Evolutionary conservation across 2,888 invertebrate genomes (phyloP), one percentile per base, ranked within the genome.

Genomic region (Chromoteleia sp.): DNA sequence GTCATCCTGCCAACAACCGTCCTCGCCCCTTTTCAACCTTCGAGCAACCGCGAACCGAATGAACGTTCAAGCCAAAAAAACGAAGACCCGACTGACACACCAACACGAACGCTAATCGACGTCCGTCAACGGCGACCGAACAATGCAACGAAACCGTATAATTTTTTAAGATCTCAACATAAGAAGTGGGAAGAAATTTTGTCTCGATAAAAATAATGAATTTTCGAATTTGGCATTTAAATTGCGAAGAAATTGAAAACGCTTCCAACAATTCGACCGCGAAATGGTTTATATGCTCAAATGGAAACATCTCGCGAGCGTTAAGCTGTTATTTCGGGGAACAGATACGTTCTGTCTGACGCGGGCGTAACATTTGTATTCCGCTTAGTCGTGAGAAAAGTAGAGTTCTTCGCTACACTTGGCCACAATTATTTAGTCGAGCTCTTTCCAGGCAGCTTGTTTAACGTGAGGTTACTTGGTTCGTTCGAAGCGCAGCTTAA

Each of bases 401-500:
- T 58, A 17, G 19, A 58, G 33, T 73, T 73, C 41, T 73, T 61
- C n/a, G 15, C 2, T 73, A 25, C 59, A 25, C 52, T 59, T 43
- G 3, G 30, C 48, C 54, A 45, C 63, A 39, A 68, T 77, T 70
- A 78, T 78, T 78, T 50, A 45, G 59, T 65, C 56, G 25, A 25
- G 10, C 48, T 73, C 25, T 73, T 73, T 65, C 43, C 52, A 39
- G 10, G 8, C 52, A 29, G 36, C 48, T 58, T 75, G 70, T 80
- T 74, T 80, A 65, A 59, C 56, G 8, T 45, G 74, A 30, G 68
- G 74, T 70, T 61, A 41, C 56, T 74, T 52, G 50, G 71, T 30
- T 41, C 10, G 68, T 54, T 67, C 54, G 17, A 3, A 58, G 56
- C 54, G 41, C 41, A 61, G 79, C 73, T 79, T 82, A 76, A 79